These are phyloP conservation scores for Gambelia wislizenii DNA, from an alignment of 2,797 vertebrate genomes.

Conservation along the genomic window DNA sequence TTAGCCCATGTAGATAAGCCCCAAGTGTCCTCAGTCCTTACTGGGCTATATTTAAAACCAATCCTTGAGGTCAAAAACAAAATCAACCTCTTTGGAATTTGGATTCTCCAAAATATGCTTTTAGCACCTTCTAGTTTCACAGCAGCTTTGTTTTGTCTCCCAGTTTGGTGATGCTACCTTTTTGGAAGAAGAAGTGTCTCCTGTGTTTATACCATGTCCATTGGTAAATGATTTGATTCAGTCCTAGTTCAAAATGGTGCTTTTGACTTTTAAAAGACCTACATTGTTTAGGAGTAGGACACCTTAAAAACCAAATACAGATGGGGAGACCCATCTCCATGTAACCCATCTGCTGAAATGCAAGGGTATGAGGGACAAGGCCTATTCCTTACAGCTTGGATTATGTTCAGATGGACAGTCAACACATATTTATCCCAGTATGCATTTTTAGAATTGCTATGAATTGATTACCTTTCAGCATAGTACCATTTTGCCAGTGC, in stretches of 20 bases:
- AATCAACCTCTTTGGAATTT: neutral
- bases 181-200: neutral
- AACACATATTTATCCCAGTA: neutral
- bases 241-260: neutral
- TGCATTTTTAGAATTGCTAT: neutral
- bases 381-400: too few relatives aligned
- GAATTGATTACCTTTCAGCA: neutral
- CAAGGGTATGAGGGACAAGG: too few relatives aligned
- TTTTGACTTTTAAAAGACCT: neutral
- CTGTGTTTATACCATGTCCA: neutral
- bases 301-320: neutral
- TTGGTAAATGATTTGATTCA: neutral
- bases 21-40: neutral
- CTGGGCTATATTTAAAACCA: neutral
- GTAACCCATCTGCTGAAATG: neutral
- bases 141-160: neutral
- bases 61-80: neutral
- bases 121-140: neutral
- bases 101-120: neutral
- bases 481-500: neutral
- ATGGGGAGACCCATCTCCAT: neutral
- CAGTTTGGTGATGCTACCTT: neutral
- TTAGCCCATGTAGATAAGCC: too few relatives aligned
- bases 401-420: too few relatives aligned
- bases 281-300: too few relatives aligned